Evolutionary conservation across 2,113 vertebrate species (phyloP).

Genomic region (Turdus rufiventris): DNA sequence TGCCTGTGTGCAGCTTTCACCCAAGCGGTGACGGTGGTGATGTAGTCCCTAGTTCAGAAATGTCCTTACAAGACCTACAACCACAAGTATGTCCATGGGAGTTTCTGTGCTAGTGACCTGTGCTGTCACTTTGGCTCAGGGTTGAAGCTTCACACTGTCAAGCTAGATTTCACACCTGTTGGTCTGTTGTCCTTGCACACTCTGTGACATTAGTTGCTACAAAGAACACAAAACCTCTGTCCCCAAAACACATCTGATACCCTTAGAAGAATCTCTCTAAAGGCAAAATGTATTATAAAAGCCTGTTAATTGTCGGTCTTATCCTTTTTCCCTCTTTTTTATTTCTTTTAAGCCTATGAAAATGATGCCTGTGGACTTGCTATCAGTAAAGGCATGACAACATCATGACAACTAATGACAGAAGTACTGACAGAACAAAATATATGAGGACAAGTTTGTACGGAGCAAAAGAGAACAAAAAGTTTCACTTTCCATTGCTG

Average conservation of each 20-base stretch:
- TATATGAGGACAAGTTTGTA: background rate
- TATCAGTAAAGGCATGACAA: background rate
- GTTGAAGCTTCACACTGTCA: fast-evolving
- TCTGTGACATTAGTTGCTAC: background rate
- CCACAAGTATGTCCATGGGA: fast-evolving
- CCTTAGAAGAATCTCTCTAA: background rate
- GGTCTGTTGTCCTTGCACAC: fast-evolving
- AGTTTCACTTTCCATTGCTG: background rate
- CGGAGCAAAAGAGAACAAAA: background rate
- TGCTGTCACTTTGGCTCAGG: too few species aligned
- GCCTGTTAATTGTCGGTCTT: background rate
- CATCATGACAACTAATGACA: background rate
- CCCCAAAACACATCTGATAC: background rate
- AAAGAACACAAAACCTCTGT: background rate
- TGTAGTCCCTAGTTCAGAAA: background rate
- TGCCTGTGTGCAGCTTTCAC: background rate
- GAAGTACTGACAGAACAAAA: background rate
- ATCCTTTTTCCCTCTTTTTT: fast-evolving
- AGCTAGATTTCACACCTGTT: background rate
- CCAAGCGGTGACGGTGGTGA: background rate
- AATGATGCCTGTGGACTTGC: background rate
- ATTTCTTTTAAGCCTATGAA: background rate
- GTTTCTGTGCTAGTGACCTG: fast-evolving
- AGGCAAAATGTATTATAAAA: background rate
- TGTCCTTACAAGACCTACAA: background rate